Base-by-base conservation (phyloP, 2,113 vertebrate species). In the Lepisosteus oculatus region DNA sequence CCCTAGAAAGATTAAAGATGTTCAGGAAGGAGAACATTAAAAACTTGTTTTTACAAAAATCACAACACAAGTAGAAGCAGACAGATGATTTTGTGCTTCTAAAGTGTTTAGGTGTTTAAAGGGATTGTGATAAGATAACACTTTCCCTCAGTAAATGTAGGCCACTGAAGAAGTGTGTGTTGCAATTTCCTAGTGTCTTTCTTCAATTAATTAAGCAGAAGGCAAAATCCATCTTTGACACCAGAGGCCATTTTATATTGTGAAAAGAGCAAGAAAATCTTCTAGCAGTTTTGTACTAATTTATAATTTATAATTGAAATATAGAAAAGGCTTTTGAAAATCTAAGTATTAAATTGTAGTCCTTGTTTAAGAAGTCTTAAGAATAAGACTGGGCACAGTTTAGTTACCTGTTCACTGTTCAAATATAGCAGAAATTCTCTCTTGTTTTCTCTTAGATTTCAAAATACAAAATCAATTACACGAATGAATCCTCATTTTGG, bases 1-100 rank as follows among this genome's bases (percentile, higher is more conserved):
- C 80, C 72, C 77, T 67, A 29, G 71, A 78, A 29, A 29, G 71
- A 77, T 74, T 78, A 74, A 73, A 77, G 81, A 79, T 76, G 76
- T 77, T 76, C 65, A 62, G 47, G 75, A 63, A 66, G 43, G 70
- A 69, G 72, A 72, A 67, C 69, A 73, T 8, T 42, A 29, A 56
- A 55, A 0, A 55, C 45, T 64, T 55, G 65, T 13, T 44, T 51
- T 44, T 43, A 54, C 44, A 7, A 13, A 54, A 54, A 4, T 14
- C 65, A 67, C 51, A 51, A 67, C 45, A 15, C 13, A 67, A 47
- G 57, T 12, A 54, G 29, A 17, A 43, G 56, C 56, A 59, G 56
- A n/a, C 56, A 14, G 67, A 43, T 54, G 29, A 9, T 57, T 69
- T 69, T 69, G 57, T 54, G 57, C 67, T 15, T 12, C 41, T 4